Evolutionary conservation across 2,113 vertebrate species (phyloP).

Genomic region (Rallus limicola): DNA sequence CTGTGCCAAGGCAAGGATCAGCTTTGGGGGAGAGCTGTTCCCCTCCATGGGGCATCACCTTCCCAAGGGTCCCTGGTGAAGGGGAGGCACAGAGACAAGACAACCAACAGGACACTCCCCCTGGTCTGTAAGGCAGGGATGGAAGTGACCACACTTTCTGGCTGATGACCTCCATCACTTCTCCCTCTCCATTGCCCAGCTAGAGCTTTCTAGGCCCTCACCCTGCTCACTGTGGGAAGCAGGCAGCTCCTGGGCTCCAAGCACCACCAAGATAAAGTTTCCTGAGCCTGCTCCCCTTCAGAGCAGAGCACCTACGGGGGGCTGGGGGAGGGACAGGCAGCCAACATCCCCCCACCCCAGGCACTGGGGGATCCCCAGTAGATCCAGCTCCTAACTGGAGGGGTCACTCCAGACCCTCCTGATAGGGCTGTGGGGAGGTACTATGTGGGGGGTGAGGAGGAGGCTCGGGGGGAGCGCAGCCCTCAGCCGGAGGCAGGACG

Average conservation of each 20-base stretch:
- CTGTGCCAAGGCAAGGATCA: not conserved
- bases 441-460: not conserved
- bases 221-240: not conserved
- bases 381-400: not conserved
- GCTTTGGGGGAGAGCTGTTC: not conserved
- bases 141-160: not conserved
- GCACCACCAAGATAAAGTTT: not conserved
- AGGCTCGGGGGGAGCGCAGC: not conserved
- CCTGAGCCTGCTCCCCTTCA: not conserved
- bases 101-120: not conserved
- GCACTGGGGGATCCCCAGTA: accelerated
- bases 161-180: not conserved
- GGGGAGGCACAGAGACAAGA: not conserved
- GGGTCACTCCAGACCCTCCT: not conserved
- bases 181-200: not conserved
- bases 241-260: not conserved
- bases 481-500: not conserved
- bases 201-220: not conserved
- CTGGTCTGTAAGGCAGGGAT: not conserved
- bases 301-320: not conserved
- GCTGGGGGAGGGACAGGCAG: not conserved
- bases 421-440: too few relatives aligned
- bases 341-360: not conserved
- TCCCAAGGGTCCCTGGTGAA: not conserved
- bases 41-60: not conserved